Base-by-base conservation (phyloP, 2,888 invertebrate genomes). In the Erpobdella octoculata region DNA sequence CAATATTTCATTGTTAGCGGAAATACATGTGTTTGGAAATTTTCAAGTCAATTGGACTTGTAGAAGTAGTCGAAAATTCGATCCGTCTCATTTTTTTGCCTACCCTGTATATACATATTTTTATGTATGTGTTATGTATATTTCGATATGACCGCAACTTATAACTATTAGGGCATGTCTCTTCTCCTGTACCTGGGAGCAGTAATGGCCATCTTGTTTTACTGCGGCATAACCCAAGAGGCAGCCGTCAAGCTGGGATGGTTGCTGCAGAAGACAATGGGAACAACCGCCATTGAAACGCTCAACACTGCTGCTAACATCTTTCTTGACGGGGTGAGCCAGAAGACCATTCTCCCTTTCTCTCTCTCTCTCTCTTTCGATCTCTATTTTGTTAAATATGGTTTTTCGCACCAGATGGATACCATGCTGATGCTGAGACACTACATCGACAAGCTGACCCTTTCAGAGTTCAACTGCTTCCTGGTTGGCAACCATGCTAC, bases 161-260 rank as follows among this genome's bases (percentile, higher is more conserved):
- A n/a, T 53, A 25, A 9, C 18, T 28, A 73, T 12, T 65, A 76
- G 76, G 88, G 89, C 0, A 85, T 96, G 53, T 90, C 94, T 0
- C 91, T 93, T 25, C 90, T 97, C 70, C 92, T 91, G 84, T 96
- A 95, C 87, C 90, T 97, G 83, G 91, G 92, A 79, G 92, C 94
- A 84, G 85, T 90, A 76, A 90, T 95, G 35, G 91, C 92, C 78
- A 88, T 96, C 0, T 84, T 96, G 38, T 94, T 93, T 85, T 92
- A 90, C 84, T 86, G 89, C 83, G 94, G 94, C 0, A 87, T 89
- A 0, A 90, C 96, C 87, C 94, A 95, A 84, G 89, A 88, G 86
- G 84, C 93, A 72, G 89, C 94, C 36, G 79, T 88, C 31, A 90
- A 89, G 80, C 82, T 95, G 38, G 95, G 94, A 0, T 88, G 89